Conservation (phyloP, 2,888 invertebrate genomes). For the Lordiphosa fenestrarum region DNA sequence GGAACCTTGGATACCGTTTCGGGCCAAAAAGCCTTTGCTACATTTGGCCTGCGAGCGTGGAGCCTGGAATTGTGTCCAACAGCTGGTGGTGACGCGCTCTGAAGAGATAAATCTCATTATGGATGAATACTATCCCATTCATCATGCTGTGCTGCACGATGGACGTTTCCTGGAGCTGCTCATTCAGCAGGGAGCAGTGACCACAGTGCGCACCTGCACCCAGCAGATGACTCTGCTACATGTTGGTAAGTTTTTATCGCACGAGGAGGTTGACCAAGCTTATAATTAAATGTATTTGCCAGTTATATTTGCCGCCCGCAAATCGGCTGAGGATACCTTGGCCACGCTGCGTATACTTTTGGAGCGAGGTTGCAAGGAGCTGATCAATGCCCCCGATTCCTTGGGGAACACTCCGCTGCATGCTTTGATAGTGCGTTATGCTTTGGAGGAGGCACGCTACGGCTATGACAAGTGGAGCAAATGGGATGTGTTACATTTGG, state of each 20-base stretch:
- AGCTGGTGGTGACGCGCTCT: conserved; percentile 83
- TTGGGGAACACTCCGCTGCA: conserved; percentile 88
- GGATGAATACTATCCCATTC: conserved; percentile 89
- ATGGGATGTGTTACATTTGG: conserved; percentile 87
- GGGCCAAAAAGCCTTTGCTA: conserved; percentile 83
- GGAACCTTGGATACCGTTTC: conserved; percentile 85
- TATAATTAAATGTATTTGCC: background rate
- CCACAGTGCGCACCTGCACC: conserved; percentile 85
- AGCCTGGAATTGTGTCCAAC: conserved; percentile 87
- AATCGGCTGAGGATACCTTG: conserved; percentile 86
- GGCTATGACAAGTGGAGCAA: conserved; percentile 87
- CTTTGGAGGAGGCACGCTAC: conserved; percentile 85
- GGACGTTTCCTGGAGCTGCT: conserved; percentile 85
- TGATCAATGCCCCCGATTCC: conserved; percentile 87
- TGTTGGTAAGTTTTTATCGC: conserved; percentile 80
- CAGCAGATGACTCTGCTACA: conserved; percentile 87
- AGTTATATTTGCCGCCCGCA: conserved; percentile 86
- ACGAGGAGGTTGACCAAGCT: background rate
- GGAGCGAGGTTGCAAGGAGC: conserved; percentile 87
- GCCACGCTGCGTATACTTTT: conserved; percentile 85
- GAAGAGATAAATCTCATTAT: conserved; percentile 87
- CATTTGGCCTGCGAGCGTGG: conserved; percentile 87
- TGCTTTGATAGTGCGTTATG: conserved; percentile 84
- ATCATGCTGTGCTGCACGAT: conserved; percentile 87
- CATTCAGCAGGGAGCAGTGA: conserved; percentile 86